Conservation (phyloP, 2,888 invertebrate species). For the Drosophila crucigera region DNA sequence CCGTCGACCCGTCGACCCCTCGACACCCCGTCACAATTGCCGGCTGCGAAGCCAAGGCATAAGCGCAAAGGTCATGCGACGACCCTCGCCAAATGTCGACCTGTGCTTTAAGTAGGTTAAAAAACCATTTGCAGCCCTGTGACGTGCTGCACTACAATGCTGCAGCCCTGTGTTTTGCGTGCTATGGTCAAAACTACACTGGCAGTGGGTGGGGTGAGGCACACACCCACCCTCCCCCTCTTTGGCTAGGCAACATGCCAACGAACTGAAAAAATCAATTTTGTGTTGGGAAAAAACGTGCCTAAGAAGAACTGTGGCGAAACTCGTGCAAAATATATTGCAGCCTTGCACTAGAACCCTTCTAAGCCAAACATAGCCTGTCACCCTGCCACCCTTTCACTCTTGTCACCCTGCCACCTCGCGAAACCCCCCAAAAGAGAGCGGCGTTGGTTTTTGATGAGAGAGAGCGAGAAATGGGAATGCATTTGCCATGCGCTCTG, state of each 20-base stretch:
- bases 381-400: neutral
- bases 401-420: neutral
- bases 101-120: constrained; percentile 76
- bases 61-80: constrained; percentile 75
- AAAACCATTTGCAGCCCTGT: constrained; percentile 69
- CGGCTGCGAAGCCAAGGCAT: constrained; percentile 41
- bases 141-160: constrained; percentile 29
- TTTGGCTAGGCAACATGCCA: constrained; percentile 71
- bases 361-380: constrained; percentile 19
- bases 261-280: constrained; percentile 81
- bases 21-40: neutral
- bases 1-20: neutral
- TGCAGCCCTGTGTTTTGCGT: constrained; percentile 48
- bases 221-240: neutral
- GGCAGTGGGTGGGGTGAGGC: neutral
- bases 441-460: neutral
- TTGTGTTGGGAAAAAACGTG: constrained; percentile 64
- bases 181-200: constrained; percentile 39
- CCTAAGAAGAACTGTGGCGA: constrained; percentile 75
- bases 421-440: constrained; percentile 3
- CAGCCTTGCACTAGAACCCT: constrained; percentile 79
- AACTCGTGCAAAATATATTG: constrained; percentile 80
- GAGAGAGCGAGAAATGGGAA: constrained; percentile 26
- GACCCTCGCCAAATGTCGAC: constrained; percentile 78
- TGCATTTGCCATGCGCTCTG: constrained; percentile 75